Evolutionary conservation across 2,888 invertebrate genomes (phyloP), one percentile per base, ranked within the genome.

Genomic region (Pandemis heparana): DNA sequence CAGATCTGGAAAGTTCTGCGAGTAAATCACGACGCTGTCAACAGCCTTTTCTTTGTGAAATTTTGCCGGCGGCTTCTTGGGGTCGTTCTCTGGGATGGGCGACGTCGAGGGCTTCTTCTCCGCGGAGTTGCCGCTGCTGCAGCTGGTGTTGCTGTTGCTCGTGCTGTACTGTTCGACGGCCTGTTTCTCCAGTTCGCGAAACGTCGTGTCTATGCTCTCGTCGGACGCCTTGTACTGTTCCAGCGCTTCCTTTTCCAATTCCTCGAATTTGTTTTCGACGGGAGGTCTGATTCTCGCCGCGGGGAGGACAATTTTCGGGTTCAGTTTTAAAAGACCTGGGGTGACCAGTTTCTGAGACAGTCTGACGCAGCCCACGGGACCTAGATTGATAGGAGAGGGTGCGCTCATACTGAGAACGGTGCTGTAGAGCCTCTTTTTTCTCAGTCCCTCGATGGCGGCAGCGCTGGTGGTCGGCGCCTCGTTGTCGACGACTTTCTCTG

Each of bases 131-230:
- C 90, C 92, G 77, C 93, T 94, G 80, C 93, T 92, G 80, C 93
- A 94, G 75, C 94, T 94, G 0, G 94, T 94, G 76, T 92, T 93
- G 78, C 94, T 94, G 75, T 93, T 93, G 77, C 94, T 94, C 0
- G 89, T 89, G 79, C 94, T 95, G 84, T 96, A 96, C 82, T 96
- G 96, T 80, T 96, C 96, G 66, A 95, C 95, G 0, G 96, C 96
- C 80, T 96, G 95, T 74, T 95, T 94, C 81, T 96, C 96, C 73
- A 96, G 86, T 77, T 96, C 96, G 70, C 95, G 92, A 82, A 95
- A 95, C 78, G 95, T 95, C 9, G 95, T 95, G 78, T 95, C 95
- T 81, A 95, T 95, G 77, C 95, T 94, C 79, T 95, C 95, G 76
- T 94, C 94, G 7, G 94, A 95, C n/a, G 95, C 94, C 81, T 96